phyloP scores from a whole-genome alignment of 2,113 vertebrate genomes.

The Struthidea cinerea region DNA sequence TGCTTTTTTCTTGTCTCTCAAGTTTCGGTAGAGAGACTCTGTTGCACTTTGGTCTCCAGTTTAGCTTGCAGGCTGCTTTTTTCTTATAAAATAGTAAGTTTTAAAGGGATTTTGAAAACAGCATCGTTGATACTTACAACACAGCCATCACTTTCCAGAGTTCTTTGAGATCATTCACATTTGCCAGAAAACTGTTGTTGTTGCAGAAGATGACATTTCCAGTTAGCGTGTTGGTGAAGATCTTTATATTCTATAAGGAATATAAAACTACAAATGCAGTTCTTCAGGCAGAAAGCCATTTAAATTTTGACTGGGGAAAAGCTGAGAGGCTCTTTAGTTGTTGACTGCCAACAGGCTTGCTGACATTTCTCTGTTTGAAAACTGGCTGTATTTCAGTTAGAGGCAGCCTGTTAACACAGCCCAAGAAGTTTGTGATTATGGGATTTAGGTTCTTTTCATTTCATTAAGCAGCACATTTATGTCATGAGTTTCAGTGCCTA shows the following conservation, averaged over 20 bases:
- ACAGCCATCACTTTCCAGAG: neutral
- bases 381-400: constrained; percentile 8
- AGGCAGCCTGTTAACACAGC: neutral
- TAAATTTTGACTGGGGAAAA: neutral
- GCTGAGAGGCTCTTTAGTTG: neutral
- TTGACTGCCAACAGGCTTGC: neutral
- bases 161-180: neutral
- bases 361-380: constrained; percentile 9
- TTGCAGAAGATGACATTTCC: neutral
- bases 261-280: neutral
- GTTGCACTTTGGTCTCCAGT: neutral
- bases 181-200: neutral
- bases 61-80: neutral
- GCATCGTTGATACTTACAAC: neutral
- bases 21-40: neutral
- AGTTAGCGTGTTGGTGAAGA: neutral
- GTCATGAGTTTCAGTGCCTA: neutral
- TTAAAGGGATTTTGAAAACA: neutral
- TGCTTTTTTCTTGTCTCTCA: neutral
- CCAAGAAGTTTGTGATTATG: neutral
- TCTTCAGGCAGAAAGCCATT: neutral
- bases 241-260: neutral
- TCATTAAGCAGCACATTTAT: neutral
- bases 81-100: neutral
- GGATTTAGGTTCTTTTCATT: constrained; percentile 20